Conservation (phyloP, 2,797 vertebrate species). For the Carcharodon carcharias region DNA sequence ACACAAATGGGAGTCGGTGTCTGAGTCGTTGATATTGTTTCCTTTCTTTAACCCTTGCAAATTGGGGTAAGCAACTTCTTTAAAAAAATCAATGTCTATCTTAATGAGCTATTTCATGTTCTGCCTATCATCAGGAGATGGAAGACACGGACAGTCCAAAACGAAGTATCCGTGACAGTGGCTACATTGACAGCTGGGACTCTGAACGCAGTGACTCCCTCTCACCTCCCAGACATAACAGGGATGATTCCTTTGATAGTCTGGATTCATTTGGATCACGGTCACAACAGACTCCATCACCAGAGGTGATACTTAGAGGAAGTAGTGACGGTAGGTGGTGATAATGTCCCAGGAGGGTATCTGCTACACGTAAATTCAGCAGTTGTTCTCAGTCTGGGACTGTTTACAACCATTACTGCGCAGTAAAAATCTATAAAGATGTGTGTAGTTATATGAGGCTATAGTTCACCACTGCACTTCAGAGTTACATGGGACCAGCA, state of each 20-base stretch:
- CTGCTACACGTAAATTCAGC: not conserved
- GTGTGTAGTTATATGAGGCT: not conserved
- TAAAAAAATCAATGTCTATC: not conserved
- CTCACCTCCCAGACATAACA: slow-evolving; percentile 80
- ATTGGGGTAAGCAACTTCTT: not conserved
- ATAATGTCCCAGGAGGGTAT: not conserved
- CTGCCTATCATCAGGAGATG: slow-evolving; percentile 62
- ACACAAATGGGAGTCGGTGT: not conserved
- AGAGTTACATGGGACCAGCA: not conserved
- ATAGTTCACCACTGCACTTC: not conserved
- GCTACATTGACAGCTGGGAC: slow-evolving; percentile 97
- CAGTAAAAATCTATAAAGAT: too few species aligned
- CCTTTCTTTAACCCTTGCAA: not conserved
- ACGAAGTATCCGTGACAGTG: slow-evolving; percentile 88
- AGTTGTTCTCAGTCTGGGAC: not conserved
- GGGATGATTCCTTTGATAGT: slow-evolving; percentile 97
- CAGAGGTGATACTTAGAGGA: slow-evolving; percentile 82
- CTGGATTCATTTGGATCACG: slow-evolving; percentile 96
- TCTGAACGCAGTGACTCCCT: slow-evolving; percentile 92
- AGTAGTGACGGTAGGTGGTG: slow-evolving; percentile 82
- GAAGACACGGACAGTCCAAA: slow-evolving; percentile 85
- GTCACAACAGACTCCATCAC: slow-evolving; percentile 89
- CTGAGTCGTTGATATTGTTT: not conserved
- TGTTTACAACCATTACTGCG: not conserved
- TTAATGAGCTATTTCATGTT: not conserved